Evolutionary conservation across 2,113 vertebrate species (phyloP).

Genomic region (Spea multiplicata): DNA sequence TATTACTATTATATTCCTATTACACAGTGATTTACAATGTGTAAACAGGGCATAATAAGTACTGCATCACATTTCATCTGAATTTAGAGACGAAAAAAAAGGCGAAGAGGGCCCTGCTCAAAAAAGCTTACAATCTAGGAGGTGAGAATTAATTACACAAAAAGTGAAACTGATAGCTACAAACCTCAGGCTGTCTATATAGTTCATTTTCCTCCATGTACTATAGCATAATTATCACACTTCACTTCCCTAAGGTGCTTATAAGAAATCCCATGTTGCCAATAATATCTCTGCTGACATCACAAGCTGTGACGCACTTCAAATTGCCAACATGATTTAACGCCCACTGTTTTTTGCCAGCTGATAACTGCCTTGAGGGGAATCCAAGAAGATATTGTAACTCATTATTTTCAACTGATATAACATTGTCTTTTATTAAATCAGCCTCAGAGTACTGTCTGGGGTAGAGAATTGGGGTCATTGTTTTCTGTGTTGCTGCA

Average conservation of each 20-base stretch:
- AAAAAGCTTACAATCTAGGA: too few species aligned
- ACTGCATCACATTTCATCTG: too few species aligned
- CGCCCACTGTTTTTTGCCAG: constrained; percentile 15
- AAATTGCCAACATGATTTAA: constrained; percentile 29
- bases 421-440: constrained; percentile 9
- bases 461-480: neutral
- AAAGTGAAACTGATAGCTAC: too few species aligned
- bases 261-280: constrained; percentile 30
- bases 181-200: too few species aligned
- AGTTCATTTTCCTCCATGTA: neutral
- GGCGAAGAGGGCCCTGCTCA: too few species aligned
- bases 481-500: neutral
- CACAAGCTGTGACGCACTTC: constrained; percentile 32
- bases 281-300: constrained; percentile 42
- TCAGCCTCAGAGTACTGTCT: constrained; percentile 5
- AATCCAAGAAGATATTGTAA: constrained; percentile 27
- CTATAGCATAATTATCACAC: constrained; percentile 17
- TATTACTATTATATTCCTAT: too few species aligned
- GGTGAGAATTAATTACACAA: too few species aligned
- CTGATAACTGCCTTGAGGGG: constrained; percentile 24
- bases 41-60: too few species aligned
- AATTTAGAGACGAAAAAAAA: too few species aligned
- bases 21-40: too few species aligned
- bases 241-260: constrained; percentile 10
- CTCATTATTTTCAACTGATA: constrained; percentile 22